Evolutionary conservation across 2,888 invertebrate species (phyloP), one percentile per base, ranked within the genome.

Genomic region (Drosophila fulvimacula): DNA sequence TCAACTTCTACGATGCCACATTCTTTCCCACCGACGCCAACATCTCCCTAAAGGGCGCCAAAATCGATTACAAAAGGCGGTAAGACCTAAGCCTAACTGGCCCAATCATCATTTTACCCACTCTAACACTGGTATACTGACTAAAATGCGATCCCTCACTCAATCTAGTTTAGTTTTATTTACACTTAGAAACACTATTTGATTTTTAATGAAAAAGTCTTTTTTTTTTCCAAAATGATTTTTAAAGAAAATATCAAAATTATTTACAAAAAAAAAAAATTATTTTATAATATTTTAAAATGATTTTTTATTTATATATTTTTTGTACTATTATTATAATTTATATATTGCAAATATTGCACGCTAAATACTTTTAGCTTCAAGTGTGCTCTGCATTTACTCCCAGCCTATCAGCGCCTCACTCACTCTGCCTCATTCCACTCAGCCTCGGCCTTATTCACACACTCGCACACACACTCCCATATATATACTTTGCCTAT

Each of bases 1-100:
- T 97, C 66, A 96, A 97, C 93, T 97, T 97, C 93, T 97, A 96
- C 91, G 97, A 96, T 21, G 97, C 97, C 48, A 97, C 97, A 27
- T 97, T 95, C 93, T 97, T 97, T 93, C 97, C 97, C 53, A 96
- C 96, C 5, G 97, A 97, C 91, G 94, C 96, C 73, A 95, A 95
- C 42, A 94, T 94, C 73, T 94, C 95, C 34, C 94, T 95, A 66
- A 94, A 95, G 80, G 94, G 94, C 52, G 94, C 94, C 34, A 94
- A 94, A 81, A 93, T 94, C 90, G 94, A 93, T 72, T 91, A 90
- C 66, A 93, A 92, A 91, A 93, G 92, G 79, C 89, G 92, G 93
- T 93, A 83, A 66, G 73, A 30, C 5, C 5, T 4, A 1, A n/a
- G 3, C 27, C 5, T 0, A 1, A 13, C 19, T 27, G n/a, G 5